Evolutionary conservation across 2,113 vertebrate genomes (phyloP).

Genomic region (Pithys albifrons): DNA sequence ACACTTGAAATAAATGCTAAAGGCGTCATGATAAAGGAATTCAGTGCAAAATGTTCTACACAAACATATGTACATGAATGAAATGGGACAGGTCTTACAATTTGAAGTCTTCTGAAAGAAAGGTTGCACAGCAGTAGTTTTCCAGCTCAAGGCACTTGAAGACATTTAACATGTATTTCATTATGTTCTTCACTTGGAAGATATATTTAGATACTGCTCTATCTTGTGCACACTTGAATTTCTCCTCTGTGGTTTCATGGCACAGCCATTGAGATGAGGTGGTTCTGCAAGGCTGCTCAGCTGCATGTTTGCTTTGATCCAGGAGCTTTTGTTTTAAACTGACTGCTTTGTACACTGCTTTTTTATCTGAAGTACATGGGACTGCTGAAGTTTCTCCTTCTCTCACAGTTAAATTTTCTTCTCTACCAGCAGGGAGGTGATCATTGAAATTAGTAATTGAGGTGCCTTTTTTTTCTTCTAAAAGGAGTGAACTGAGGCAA

Average conservation of each 20-base stretch:
- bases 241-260: background rate
- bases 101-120: background rate
- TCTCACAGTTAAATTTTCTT: background rate
- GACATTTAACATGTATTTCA: background rate
- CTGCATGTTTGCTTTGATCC: background rate
- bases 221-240: background rate
- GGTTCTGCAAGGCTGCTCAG: background rate
- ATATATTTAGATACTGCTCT: background rate
- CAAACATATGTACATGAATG: background rate
- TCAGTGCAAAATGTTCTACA: background rate
- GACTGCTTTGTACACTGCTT: background rate
- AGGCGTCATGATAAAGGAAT: background rate
- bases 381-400: background rate
- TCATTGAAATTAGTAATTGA: conserved; percentile 13
- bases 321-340: background rate
- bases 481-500: background rate
- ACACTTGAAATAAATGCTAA: conserved; percentile 5
- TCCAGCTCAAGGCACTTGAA: background rate
- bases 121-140: background rate
- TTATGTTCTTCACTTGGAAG: background rate
- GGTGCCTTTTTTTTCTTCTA: background rate
- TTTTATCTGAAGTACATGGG: background rate
- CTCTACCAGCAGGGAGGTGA: background rate
- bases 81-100: background rate
- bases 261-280: background rate